Evolutionary conservation across 1,140 invertebrate species (phyloP).

Genomic region (Drosophila pandora): DNA sequence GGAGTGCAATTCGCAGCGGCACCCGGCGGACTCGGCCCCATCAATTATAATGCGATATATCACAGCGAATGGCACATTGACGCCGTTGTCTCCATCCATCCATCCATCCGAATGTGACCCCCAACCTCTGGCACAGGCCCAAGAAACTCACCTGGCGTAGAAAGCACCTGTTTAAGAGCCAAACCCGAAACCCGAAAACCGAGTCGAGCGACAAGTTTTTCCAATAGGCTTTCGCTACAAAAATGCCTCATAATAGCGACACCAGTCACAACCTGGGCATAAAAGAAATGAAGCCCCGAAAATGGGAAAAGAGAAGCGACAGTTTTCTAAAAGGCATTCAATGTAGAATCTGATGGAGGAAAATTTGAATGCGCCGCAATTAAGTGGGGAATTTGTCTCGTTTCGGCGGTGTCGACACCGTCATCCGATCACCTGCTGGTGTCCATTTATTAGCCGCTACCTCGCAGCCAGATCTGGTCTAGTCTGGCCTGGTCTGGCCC

Average conservation of each 20-base stretch:
- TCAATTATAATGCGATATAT: conserved; percentile 80
- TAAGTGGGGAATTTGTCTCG: conserved; percentile 70
- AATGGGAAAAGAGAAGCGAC: conserved; percentile 17
- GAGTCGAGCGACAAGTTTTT: conserved; percentile 72
- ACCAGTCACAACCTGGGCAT: conserved; percentile 24
- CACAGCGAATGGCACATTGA: conserved; percentile 62
- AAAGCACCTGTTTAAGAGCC: conserved; percentile 73
- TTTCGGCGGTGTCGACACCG: conserved; percentile 43
- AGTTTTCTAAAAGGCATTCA: conserved; percentile 56
- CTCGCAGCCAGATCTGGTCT: conserved; percentile 18
- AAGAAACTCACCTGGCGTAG: conserved; percentile 36
- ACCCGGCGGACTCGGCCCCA: conserved; percentile 36
- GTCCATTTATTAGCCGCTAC: conserved; percentile 39
- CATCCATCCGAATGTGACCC: conserved; percentile 19
- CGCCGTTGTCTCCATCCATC: conserved; percentile 30
- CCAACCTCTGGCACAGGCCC: conserved; percentile 18
- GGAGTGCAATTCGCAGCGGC: conserved; percentile 49
- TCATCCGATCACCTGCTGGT: conserved; percentile 60
- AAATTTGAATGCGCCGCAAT: conserved; percentile 74
- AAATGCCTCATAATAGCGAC: conserved; percentile 76
- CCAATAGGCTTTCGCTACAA: conserved; percentile 78
- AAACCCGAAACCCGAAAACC: conserved; percentile 53
- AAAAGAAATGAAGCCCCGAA: conserved; percentile 30
- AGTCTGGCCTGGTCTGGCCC: conserved; percentile 55
- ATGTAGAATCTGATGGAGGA: conserved; percentile 53